These are phyloP conservation scores for Ooceraea biroi DNA, from an alignment of 1,140 invertebrate genomes.

Conservation along the genomic window DNA sequence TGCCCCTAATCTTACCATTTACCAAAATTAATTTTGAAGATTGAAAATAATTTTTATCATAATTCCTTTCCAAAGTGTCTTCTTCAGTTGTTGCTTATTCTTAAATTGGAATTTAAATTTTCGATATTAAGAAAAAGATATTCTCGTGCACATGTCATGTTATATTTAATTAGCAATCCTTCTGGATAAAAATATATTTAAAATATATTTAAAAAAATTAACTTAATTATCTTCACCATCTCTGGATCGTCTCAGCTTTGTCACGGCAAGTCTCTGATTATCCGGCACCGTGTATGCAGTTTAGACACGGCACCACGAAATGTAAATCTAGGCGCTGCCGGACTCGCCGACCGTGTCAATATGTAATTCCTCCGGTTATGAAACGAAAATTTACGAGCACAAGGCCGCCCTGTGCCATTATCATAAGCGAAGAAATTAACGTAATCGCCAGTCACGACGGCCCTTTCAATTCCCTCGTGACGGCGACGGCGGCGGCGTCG, in stretches of 20 bases:
- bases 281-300: background rate
- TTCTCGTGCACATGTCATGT: too few species aligned
- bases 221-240: too few species aligned
- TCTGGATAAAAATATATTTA: too few species aligned
- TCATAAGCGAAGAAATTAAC: conserved; percentile 65
- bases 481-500: background rate
- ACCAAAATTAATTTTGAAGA: background rate
- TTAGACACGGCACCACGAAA: conserved; percentile 14
- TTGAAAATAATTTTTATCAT: background rate
- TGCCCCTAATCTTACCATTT: too few species aligned
- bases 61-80: too few species aligned
- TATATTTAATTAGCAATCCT: too few species aligned
- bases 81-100: too few species aligned
- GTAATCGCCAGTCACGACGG: conserved; percentile 58
- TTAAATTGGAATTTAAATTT: too few species aligned
- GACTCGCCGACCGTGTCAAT: conserved; percentile 48
- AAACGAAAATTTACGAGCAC: conserved; percentile 63
- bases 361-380: conserved; percentile 56
- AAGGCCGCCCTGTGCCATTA: conserved; percentile 62
- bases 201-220: too few species aligned
- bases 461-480: conserved; percentile 60
- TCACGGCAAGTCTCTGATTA: background rate
- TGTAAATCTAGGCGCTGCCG: conserved; percentile 24
- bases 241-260: too few species aligned
- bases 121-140: too few species aligned